These are phyloP conservation scores for Dioctria rufipes DNA, from an alignment of 2,888 invertebrate species.

Conservation along the genomic window DNA sequence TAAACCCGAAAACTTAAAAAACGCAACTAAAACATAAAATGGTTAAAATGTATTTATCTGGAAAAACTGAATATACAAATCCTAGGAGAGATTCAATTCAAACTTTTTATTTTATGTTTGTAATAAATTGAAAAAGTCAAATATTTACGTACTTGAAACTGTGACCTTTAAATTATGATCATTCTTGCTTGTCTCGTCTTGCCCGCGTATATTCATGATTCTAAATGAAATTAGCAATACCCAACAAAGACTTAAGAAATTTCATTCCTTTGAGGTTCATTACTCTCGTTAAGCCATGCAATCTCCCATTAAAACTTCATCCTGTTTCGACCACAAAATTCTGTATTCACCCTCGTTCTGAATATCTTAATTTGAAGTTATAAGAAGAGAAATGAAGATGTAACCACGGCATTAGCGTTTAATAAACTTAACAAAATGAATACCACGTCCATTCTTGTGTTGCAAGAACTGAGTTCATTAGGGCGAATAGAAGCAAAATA, in stretches of 20 bases:
- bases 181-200: neutral
- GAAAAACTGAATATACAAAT: too few species aligned
- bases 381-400: slow-evolving; percentile 44
- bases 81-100: neutral
- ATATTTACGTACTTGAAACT: neutral
- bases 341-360: slow-evolving; percentile 13
- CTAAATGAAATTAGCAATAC: slow-evolving; percentile 39
- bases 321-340: slow-evolving; percentile 32
- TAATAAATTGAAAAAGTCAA: neutral
- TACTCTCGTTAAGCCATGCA: slow-evolving; percentile 56
- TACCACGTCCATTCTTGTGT: slow-evolving; percentile 1
- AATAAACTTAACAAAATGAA: slow-evolving; percentile 36
- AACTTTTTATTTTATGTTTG: neutral
- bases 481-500: neutral
- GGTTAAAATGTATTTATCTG: too few species aligned
- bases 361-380: slow-evolving; percentile 52
- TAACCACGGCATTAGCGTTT: slow-evolving; percentile 51
- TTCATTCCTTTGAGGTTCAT: slow-evolving; percentile 55
- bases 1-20: too few species aligned
- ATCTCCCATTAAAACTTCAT: slow-evolving; percentile 56
- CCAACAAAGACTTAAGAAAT: slow-evolving; percentile 44
- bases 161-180: neutral
- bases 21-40: too few species aligned
- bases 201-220: neutral
- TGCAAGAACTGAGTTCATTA: neutral